These are phyloP conservation scores for Austrolebias charrua DNA, from an alignment of 2,797 vertebrate genomes.

Conservation along the genomic window DNA sequence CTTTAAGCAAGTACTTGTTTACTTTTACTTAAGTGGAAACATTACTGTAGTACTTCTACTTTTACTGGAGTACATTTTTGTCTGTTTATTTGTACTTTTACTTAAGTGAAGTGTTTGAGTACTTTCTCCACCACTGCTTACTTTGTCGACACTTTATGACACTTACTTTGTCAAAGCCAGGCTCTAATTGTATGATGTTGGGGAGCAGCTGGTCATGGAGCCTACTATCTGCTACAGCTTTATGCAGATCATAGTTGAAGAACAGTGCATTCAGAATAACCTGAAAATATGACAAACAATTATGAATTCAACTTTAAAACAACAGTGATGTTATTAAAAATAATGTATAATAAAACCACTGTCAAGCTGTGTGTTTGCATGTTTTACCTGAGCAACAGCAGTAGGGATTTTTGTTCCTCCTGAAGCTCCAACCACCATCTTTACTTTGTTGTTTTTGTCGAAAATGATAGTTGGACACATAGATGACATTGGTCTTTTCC, in stretches of 20 bases:
- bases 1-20: too few relatives aligned
- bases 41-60: too few relatives aligned
- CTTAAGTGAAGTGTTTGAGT: too few relatives aligned
- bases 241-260: slow-evolving; percentile 84
- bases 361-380: too few relatives aligned
- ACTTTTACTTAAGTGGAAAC: too few relatives aligned
- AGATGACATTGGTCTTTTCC: slow-evolving; percentile 93
- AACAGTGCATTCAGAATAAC: slow-evolving; percentile 87
- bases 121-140: too few relatives aligned
- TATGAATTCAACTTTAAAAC: background rate
- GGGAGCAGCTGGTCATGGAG: slow-evolving; percentile 93
- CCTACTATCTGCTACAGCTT: slow-evolving; percentile 82
- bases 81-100: too few relatives aligned
- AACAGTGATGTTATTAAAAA: background rate
- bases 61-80: too few relatives aligned
- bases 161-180: slow-evolving; percentile 81
- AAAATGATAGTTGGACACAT: slow-evolving; percentile 92
- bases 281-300: slow-evolving; percentile 59
- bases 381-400: slow-evolving; percentile 83
- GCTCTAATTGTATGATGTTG: slow-evolving; percentile 79
- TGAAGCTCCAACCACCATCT: slow-evolving; percentile 91
- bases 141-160: slow-evolving; percentile 14
- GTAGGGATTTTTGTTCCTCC: slow-evolving; percentile 96
- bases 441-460: slow-evolving; percentile 81
- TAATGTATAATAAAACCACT: too few relatives aligned